These are phyloP conservation scores for Paradoxurus hermaphroditus DNA, from an alignment of 2,113 vertebrate genomes.

Conservation along the genomic window DNA sequence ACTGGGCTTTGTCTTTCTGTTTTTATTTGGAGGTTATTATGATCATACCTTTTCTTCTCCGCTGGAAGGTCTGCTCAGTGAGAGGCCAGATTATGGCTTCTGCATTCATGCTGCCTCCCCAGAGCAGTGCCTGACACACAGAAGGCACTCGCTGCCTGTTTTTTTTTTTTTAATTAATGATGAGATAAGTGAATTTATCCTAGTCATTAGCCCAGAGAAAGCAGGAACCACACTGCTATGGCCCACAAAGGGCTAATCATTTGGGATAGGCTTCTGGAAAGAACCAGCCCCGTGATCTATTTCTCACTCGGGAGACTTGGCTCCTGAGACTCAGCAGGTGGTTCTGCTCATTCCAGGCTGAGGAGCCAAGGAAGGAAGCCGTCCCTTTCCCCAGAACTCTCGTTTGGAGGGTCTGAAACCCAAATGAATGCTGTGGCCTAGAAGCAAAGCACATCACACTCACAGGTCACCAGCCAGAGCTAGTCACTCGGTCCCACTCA, in stretches of 20 bases:
- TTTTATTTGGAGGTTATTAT: not conserved
- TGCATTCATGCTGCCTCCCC: not conserved
- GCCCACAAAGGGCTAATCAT: not conserved
- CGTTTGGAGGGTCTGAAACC: not conserved
- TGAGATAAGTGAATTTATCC: not conserved
- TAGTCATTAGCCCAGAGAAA: not conserved
- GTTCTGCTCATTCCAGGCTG: not conserved
- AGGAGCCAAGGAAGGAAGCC: too few relatives aligned
- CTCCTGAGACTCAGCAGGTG: not conserved
- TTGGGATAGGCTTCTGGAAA: not conserved
- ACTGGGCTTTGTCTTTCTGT: not conserved
- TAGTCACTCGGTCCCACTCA: not conserved
- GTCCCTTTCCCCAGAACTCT: not conserved
- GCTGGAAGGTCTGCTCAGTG: not conserved
- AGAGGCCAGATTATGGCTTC: not conserved
- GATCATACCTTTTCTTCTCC: not conserved
- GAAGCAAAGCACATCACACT: not conserved
- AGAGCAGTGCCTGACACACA: not conserved
- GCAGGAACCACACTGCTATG: not conserved
- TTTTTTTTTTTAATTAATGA: not conserved
- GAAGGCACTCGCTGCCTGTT: not conserved
- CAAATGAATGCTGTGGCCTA: not conserved
- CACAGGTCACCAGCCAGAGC: not conserved
- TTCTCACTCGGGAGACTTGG: not conserved
- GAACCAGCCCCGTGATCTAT: not conserved